Conservation (phyloP, 2,797 vertebrate species). For the Trachops cirrhosus region DNA sequence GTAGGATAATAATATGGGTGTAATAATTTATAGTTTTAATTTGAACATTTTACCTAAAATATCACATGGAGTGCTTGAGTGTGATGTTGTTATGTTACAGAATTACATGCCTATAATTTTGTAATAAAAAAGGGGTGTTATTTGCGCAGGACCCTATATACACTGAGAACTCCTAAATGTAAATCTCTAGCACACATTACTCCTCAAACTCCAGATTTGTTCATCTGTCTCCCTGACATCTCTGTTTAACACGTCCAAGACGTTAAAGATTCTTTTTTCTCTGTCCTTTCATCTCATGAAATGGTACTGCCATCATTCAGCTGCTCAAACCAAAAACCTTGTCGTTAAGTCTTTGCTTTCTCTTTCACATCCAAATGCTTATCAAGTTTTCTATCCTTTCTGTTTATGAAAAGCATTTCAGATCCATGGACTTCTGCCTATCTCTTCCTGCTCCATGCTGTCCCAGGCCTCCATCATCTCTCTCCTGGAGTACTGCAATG, state of each 20-base stretch:
- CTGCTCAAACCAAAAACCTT: background rate
- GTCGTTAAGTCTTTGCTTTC: background rate
- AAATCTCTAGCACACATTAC: background rate
- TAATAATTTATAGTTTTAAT: no score
- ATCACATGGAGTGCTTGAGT: no score
- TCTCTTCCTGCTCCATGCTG: background rate
- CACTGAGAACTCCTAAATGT: background rate
- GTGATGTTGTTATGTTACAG: no score
- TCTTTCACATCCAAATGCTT: background rate
- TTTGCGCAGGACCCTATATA: background rate
- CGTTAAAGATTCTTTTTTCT: background rate
- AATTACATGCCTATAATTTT: no score
- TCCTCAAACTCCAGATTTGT: background rate
- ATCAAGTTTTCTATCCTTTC: background rate
- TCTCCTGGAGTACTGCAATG: background rate
- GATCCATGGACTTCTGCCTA: background rate
- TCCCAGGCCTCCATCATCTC: rapidly evolving
- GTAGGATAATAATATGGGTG: no score
- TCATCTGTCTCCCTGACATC: background rate
- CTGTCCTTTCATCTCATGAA: background rate
- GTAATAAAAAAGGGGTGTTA: no score
- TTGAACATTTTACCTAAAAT: no score
- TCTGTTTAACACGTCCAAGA: background rate
- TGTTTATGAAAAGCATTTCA: background rate
- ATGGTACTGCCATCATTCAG: background rate